These are phyloP conservation scores for Phylloscopus trochilus DNA, from an alignment of 2,113 vertebrate genomes.

Conservation along the genomic window DNA sequence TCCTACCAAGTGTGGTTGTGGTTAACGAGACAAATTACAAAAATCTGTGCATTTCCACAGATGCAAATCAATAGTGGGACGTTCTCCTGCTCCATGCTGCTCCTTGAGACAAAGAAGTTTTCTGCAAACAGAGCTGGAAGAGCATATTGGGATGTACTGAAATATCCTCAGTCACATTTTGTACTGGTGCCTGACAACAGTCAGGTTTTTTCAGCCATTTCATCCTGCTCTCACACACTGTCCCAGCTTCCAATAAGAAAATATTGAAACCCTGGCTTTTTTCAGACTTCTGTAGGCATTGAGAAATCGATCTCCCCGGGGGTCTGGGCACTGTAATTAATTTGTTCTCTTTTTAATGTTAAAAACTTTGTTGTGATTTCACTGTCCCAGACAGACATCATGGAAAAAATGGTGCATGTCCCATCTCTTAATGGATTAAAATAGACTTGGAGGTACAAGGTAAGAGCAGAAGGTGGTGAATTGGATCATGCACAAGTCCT, in stretches of 20 bases:
- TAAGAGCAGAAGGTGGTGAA: background rate
- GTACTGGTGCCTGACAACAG: background rate
- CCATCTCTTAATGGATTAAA: background rate
- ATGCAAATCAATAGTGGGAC: background rate
- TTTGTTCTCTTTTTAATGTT: background rate
- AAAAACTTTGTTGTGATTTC: background rate
- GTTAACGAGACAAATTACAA: background rate
- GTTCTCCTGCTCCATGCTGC: background rate
- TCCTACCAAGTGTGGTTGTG: background rate
- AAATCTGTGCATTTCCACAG: background rate
- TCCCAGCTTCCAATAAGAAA: background rate
- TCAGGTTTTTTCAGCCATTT: background rate
- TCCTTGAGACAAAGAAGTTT: background rate
- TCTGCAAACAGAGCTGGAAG: background rate
- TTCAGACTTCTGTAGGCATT: background rate
- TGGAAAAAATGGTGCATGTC: background rate
- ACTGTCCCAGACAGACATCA: background rate
- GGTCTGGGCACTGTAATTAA: background rate
- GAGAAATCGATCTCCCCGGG: accelerated
- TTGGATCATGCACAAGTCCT: background rate
- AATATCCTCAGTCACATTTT: background rate
- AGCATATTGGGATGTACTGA: background rate
- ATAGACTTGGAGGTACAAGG: background rate
- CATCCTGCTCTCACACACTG: background rate
- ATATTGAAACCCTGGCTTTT: background rate